Base-by-base conservation (phyloP, 1,140 invertebrate species). In the Trypoxylus dichotomus region DNA sequence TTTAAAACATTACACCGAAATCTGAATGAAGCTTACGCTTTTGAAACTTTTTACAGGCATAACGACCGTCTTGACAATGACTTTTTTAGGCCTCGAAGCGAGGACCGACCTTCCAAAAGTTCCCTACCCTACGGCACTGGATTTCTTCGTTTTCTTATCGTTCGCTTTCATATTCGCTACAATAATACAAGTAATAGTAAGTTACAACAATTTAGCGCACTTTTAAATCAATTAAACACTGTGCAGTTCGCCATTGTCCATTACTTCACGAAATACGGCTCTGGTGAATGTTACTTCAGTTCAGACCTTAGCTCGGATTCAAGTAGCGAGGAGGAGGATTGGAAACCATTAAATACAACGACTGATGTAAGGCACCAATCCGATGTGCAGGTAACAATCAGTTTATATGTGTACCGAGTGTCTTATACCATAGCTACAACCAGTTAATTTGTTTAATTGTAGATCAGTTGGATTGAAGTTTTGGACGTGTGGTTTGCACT, bases 81-180 rank as follows among this genome's bases (percentile, higher is more conserved):
- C 95, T 0, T 96, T 96, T 84, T 87, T 96, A 58, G 95, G 95
- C 11, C 86, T 96, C 78, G 95, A 97, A 86, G 94, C 93, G 0
- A 89, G 95, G 73, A 95, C 93, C 13, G 94, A 96, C 87, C 87
- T 96, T 68, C 95, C 95, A 3, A 95, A 95, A 88, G 95, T 96
- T 37, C 90, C 94, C 42, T 96, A 96, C 86, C 93, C 93, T 0
- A 96, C 95, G 8, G 95, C 95, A 2, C 87, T 97, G 72, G 95
- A 96, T 84, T 94, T 94, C 79, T 97, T 96, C 84, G 93, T 96
- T 0, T 95, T 94, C 84, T 89, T 96, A 24, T 95, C 94, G 13
- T 96, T 96, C 83, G 91, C 91, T 1, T 97, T 96, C 85, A 95
- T 96, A 74, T 94, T 96, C 81, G 94, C 95, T 3, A 95, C 95